phyloP scores from a whole-genome alignment of 2,888 invertebrate genomes.

The Meteorus colon region DNA sequence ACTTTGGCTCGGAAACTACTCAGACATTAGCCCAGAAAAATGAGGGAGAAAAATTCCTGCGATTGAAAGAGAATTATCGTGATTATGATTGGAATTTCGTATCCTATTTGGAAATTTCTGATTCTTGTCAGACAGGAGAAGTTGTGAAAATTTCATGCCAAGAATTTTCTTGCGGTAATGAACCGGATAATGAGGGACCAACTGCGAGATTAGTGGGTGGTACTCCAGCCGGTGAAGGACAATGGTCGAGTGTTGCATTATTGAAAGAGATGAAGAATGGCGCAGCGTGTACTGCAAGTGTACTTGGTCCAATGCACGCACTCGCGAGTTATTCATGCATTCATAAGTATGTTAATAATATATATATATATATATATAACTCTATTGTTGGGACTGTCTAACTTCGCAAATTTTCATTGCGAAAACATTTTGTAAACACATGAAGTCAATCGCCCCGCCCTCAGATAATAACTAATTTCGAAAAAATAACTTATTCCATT shows the following conservation, averaged over 20 bases:
- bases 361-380: neutral
- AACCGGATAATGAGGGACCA: constrained; percentile 64
- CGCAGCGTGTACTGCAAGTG: constrained; percentile 70
- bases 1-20: constrained; percentile 72
- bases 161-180: constrained; percentile 72
- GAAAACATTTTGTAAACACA: neutral
- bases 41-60: constrained; percentile 71
- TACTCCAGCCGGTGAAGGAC: constrained; percentile 73
- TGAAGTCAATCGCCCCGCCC: too few species aligned
- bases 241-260: constrained; percentile 77
- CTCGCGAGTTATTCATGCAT: constrained; percentile 72
- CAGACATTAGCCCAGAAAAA: constrained; percentile 73
- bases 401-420: neutral
- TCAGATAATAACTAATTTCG: neutral
- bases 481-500: neutral
- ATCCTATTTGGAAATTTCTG: constrained; percentile 72
- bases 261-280: constrained; percentile 69
- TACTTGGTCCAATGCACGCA: constrained; percentile 70
- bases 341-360: constrained; percentile 60
- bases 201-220: constrained; percentile 75
- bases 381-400: neutral
- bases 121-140: constrained; percentile 71
- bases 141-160: constrained; percentile 76
- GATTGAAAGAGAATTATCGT: constrained; percentile 55
- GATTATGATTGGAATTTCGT: constrained; percentile 67